phyloP scores from a whole-genome alignment of 2,797 vertebrate genomes.

The Chrosomus eos region DNA sequence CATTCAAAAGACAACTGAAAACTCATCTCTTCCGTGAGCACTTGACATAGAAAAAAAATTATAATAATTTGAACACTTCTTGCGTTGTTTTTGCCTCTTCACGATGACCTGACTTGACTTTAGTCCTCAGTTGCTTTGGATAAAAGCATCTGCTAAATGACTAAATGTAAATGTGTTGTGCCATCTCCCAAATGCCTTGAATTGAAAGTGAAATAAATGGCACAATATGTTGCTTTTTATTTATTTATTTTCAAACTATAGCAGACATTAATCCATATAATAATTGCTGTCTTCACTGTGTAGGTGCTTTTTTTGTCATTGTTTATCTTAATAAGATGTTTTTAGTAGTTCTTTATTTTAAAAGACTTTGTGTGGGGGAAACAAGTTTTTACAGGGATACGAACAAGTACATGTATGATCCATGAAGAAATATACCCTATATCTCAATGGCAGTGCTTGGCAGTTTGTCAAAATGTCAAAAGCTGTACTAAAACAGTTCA shows the following conservation, averaged over 20 bases:
- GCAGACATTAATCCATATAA: neutral
- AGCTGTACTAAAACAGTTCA: no score
- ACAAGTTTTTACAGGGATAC: neutral
- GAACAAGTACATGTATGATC: neutral
- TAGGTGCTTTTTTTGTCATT: neutral
- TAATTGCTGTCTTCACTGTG: neutral
- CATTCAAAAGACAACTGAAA: no score
- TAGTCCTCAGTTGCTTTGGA: no score
- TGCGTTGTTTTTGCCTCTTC: no score
- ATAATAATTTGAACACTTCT: no score
- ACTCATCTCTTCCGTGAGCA: no score
- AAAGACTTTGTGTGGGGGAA: neutral
- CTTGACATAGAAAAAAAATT: no score
- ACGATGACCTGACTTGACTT: no score
- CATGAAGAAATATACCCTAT: neutral
- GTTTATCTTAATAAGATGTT: neutral
- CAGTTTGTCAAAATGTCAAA: neutral
- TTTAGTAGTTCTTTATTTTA: neutral
- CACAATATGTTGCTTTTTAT: slow-evolving; percentile 8
- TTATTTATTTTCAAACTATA: neutral
- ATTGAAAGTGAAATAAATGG: slow-evolving; percentile 47
- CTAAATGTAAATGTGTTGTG: neutral
- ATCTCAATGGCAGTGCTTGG: neutral
- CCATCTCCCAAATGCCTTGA: slow-evolving; percentile 9
- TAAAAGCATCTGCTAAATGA: no score